A percentile compares a stretch with the other conserved stretches of the same genome.
Evolutionary conservation across 2,888 invertebrate species (phyloP).

Genomic region (Caenorhabditis sp.): DNA sequence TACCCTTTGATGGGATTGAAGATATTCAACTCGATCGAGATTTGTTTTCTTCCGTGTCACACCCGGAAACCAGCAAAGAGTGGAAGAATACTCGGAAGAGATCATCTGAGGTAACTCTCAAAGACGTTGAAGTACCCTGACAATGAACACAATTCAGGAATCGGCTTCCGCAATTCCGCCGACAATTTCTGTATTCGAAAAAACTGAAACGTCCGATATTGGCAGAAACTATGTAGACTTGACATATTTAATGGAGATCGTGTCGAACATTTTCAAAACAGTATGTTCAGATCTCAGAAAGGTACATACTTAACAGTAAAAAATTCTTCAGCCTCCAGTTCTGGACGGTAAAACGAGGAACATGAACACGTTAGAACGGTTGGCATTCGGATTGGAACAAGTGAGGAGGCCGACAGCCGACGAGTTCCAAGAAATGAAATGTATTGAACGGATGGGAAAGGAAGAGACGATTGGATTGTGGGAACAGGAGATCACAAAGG

Average conservation of each 20-base stretch:
- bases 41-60: background rate
- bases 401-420: background rate
- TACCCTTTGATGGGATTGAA: background rate
- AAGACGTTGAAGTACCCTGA: no score
- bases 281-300: no score
- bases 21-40: constrained; percentile 39
- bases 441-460: background rate
- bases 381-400: background rate
- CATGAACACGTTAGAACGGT: background rate
- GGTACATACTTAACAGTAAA: no score
- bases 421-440: background rate
- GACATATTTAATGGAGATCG: background rate
- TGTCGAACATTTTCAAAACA: background rate
- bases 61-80: background rate
- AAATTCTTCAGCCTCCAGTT: constrained; percentile 1
- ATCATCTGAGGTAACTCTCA: background rate
- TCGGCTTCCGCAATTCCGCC: background rate
- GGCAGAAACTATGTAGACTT: background rate
- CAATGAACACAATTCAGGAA: no score
- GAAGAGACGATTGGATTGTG: background rate
- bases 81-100: background rate
- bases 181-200: no score
- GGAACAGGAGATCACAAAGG: background rate
- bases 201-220: no score
- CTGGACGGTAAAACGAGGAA: background rate